phyloP scores from a whole-genome alignment of 2,888 invertebrate species.

The Chloroclysta siterata region DNA sequence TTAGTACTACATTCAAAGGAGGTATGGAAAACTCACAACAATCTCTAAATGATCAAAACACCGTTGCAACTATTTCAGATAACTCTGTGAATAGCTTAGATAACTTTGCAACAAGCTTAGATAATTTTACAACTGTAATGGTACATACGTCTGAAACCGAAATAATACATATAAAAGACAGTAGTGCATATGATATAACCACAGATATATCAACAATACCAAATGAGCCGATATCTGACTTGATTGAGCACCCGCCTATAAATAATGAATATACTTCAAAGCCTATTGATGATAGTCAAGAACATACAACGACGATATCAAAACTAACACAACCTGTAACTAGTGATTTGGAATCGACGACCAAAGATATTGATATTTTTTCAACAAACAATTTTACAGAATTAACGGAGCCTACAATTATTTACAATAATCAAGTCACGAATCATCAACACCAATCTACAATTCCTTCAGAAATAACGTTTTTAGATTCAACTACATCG shows the following conservation, averaged over 20 bases:
- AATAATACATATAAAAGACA: not conserved
- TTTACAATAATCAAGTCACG: not conserved
- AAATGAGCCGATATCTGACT: not conserved
- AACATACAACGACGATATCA: not conserved
- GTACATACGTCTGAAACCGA: not conserved
- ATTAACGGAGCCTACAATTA: not conserved
- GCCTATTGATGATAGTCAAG: not conserved
- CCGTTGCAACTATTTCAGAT: not conserved
- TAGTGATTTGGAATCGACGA: not conserved
- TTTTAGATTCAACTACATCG: not conserved
- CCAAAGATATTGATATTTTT: conserved; percentile 1
- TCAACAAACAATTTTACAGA: not conserved
- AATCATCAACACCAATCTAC: not conserved
- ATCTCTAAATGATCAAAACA: not conserved
- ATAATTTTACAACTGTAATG: not conserved
- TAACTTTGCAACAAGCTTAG: not conserved
- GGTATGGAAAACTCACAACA: not conserved
- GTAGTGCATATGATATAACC: conserved; percentile 11
- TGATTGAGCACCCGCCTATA: not conserved
- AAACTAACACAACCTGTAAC: not conserved
- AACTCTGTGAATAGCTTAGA: not conserved
- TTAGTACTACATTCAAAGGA: conserved; percentile 4
- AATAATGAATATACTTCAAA: conserved; percentile 4
- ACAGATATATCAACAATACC: conserved; percentile 1
- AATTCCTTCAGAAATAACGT: not conserved